These are phyloP conservation scores for Aramus guarauna DNA, from an alignment of 2,113 vertebrate species.

Conservation along the genomic window DNA sequence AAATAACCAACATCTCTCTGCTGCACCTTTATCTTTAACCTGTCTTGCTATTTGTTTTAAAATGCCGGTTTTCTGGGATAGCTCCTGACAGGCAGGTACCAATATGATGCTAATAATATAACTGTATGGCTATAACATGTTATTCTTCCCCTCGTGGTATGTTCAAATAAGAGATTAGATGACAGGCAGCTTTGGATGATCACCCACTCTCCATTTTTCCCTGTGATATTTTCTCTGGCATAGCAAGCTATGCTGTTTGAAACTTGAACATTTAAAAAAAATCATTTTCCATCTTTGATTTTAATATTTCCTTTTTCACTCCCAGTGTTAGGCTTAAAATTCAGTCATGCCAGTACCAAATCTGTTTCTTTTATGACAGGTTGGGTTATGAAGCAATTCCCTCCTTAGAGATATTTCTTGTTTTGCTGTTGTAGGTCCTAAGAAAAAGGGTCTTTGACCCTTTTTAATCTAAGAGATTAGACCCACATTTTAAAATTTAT, in stretches of 20 bases:
- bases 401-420: neutral
- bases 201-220: neutral
- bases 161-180: neutral
- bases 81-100: neutral
- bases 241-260: neutral
- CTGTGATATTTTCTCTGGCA: neutral
- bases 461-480: neutral
- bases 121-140: neutral
- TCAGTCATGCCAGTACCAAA: neutral
- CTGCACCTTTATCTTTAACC: neutral
- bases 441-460: neutral
- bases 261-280: neutral
- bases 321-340: neutral
- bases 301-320: neutral
- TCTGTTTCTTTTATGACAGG: neutral
- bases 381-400: neutral
- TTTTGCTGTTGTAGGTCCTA: neutral
- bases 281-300: neutral
- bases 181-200: neutral
- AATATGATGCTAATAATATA: neutral
- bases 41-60: neutral
- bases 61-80: neutral
- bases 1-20: neutral
- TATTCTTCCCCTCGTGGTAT: neutral
- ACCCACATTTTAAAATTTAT: neutral